These are phyloP conservation scores for Andrena camellia DNA, from an alignment of 2,888 invertebrate genomes.

Conservation along the genomic window DNA sequence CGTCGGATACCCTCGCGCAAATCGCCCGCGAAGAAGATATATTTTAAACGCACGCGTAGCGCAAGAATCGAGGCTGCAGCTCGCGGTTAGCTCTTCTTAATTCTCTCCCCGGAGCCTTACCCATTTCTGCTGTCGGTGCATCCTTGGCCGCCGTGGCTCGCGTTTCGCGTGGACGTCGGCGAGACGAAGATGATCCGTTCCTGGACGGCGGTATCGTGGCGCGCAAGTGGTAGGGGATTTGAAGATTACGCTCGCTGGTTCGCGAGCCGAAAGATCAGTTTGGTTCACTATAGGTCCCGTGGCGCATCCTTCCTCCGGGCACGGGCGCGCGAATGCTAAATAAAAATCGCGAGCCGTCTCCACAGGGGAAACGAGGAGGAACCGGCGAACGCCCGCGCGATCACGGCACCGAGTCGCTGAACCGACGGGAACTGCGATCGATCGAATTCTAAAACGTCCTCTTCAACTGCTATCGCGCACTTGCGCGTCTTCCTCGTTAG, in stretches of 20 bases:
- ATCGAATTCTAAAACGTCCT: not conserved
- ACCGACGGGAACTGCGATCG: not conserved
- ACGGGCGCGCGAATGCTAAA: slow-evolving; percentile 18
- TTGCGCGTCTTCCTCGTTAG: no score
- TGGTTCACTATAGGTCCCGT: slow-evolving; percentile 69
- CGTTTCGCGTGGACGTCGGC: not conserved
- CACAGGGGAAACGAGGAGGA: not conserved
- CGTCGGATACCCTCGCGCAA: not conserved
- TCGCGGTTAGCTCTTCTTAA: no score
- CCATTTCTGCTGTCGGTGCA: no score
- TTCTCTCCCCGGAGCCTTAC: no score
- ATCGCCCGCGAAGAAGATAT: not conserved
- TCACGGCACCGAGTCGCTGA: slow-evolving; percentile 3
- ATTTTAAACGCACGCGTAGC: no score
- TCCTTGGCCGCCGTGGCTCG: no score
- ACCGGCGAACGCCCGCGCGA: no score
- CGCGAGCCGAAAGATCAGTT: slow-evolving; percentile 75
- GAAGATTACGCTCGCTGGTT: slow-evolving; percentile 77
- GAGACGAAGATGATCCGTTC: slow-evolving; percentile 42
- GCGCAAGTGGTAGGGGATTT: slow-evolving; percentile 76
- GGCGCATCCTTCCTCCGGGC: slow-evolving; percentile 50
- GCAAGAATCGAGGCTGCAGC: no score
- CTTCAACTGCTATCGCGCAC: not conserved
- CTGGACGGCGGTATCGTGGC: slow-evolving; percentile 60
- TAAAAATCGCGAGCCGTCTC: not conserved